Evolutionary conservation across 2,797 vertebrate genomes (phyloP).

Genomic region (Crossoptilon crossoptilon): DNA sequence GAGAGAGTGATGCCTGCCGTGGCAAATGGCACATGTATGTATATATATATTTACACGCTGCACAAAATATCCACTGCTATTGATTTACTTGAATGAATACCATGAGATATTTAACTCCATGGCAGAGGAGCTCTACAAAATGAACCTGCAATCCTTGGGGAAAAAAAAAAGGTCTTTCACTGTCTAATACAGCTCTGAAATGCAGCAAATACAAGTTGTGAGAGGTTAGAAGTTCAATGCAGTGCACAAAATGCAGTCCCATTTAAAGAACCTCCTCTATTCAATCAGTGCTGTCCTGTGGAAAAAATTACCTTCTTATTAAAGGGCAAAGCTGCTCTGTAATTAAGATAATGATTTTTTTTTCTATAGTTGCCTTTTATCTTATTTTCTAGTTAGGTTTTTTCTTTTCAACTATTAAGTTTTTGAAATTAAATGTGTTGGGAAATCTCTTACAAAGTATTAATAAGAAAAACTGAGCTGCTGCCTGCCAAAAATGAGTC

Average conservation of each 20-base stretch:
- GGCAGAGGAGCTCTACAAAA: background rate
- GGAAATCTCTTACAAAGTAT: background rate
- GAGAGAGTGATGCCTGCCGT: background rate
- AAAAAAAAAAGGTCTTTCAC: background rate
- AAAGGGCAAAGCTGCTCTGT: slow-evolving; percentile 14
- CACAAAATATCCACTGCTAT: background rate
- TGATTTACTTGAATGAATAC: background rate
- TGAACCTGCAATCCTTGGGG: background rate
- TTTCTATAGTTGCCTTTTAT: background rate
- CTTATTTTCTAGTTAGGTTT: background rate
- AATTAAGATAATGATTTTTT: slow-evolving; percentile 46
- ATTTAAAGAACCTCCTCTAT: background rate
- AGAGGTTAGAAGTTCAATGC: background rate
- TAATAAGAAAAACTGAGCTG: slow-evolving; percentile 7
- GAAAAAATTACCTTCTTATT: slow-evolving; percentile 16
- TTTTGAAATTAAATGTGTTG: slow-evolving; percentile 11
- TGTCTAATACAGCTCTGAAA: background rate
- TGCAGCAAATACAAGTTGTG: background rate
- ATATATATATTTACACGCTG: background rate
- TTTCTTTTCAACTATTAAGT: background rate
- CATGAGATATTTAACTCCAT: background rate
- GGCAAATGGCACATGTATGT: background rate
- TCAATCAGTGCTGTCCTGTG: background rate
- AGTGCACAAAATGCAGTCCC: background rate
- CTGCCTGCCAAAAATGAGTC: slow-evolving; percentile 9